A percentile compares a stretch with the other conserved stretches of the same genome.
Evolutionary conservation across 2,888 invertebrate genomes (phyloP).

Genomic region (Dryocosmus kuriphilus): DNA sequence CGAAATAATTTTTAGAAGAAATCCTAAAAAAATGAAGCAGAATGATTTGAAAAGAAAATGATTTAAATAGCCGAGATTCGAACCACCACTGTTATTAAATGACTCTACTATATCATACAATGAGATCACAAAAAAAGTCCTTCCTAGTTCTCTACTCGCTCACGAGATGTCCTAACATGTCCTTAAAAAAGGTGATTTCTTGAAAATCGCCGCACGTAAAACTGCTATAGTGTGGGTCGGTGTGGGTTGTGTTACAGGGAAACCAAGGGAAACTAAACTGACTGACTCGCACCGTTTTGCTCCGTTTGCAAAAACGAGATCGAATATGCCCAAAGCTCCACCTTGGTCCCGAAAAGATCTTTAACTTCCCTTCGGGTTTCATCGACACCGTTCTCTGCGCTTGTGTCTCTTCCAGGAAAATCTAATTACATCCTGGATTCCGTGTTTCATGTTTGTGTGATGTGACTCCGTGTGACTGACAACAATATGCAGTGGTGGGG

Average conservation of each 20-base stretch:
- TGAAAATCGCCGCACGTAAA: neutral
- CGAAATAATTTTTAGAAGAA: no score
- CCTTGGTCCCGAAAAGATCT: neutral
- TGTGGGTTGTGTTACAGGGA: no score
- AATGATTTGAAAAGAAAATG: no score
- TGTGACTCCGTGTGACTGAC: constrained; percentile 34
- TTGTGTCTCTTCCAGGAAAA: neutral
- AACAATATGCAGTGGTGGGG: constrained; percentile 46
- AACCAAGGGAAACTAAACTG: no score
- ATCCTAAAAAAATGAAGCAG: no score
- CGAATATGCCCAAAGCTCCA: neutral
- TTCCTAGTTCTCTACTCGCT: neutral
- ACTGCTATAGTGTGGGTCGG: neutral
- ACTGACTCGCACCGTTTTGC: neutral
- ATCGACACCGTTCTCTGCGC: neutral
- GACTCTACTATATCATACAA: neutral
- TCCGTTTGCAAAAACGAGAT: neutral
- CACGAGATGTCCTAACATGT: neutral
- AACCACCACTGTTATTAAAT: no score
- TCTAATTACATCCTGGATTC: neutral
- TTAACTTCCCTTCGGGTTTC: neutral
- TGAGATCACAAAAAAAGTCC: neutral
- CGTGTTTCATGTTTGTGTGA: constrained; percentile 1
- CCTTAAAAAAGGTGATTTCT: neutral
- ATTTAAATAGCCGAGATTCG: no score